Evolutionary conservation across 2,113 vertebrate species (phyloP), one percentile per base, ranked within the genome.

Genomic region (Phylloscopus trochilus): DNA sequence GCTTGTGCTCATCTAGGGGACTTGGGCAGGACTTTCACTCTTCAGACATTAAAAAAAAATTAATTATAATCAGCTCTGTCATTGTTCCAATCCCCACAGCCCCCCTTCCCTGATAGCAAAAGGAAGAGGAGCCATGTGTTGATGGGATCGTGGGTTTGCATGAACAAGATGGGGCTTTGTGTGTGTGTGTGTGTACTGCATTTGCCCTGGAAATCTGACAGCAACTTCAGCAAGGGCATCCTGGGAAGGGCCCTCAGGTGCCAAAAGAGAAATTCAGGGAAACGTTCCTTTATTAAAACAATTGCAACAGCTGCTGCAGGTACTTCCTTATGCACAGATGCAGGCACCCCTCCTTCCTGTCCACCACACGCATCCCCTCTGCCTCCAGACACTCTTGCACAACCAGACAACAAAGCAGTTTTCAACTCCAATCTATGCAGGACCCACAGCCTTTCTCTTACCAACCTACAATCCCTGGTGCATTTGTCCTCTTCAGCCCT

Each of bases 21-120:
- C 97, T 91, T 47, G 87, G 95, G 95, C 95, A 97, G 97, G 94
- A 98, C 98, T 98, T 98, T 98, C 97, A 94, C 98, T 98, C 94
- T 93, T 95, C 94, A 94, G 81, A 96, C 73, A 89, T 43, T 39
- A 76, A 62, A 90, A 90, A 73, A 70, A 58, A 27, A 89, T 62
- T 62, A 92, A 90, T 89, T 96, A 82, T 79, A 67, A 92, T 80
- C 69, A 79, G 7, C 28, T 87, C 91, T 84, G 83, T 80, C 90
- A 92, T 92, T 91, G 90, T 70, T 89, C 63, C 75, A 84, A 59
- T 46, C 58, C 51, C 68, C 15, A 0, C 68, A 27, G 5, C 27
- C 27, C 58, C 60, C 18, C 39, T 83, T 67, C 35, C 17, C 78
- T 73, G 47, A 68, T 75, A 92, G 58, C 41, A 55, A 56, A 89